Conservation (phyloP, 2,113 vertebrate species). For the Phainopepla nitens region DNA sequence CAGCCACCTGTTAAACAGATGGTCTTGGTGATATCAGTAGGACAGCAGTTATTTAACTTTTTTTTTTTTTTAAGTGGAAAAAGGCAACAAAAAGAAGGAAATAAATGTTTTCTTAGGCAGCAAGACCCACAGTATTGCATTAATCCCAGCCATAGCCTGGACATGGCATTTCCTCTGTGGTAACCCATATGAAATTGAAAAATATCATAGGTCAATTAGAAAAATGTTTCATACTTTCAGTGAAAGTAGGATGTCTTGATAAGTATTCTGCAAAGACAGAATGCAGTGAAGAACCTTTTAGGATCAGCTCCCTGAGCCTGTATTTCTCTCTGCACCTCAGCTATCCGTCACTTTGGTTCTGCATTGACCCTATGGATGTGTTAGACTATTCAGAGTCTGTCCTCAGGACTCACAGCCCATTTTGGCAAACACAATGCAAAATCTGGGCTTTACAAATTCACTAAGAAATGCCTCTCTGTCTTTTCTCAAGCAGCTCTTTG, state of each 20-base stretch:
- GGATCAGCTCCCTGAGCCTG: background rate
- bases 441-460: background rate
- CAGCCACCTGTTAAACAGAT: slow-evolving; percentile 7
- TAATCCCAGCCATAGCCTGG: background rate
- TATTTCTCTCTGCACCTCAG: background rate
- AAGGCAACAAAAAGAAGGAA: background rate
- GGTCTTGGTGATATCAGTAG: background rate
- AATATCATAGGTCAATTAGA: background rate
- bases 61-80: background rate
- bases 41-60: background rate
- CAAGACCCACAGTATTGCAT: background rate
- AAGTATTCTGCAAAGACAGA: background rate
- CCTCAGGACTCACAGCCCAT: background rate
- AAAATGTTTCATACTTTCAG: background rate
- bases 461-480: background rate
- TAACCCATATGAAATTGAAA: background rate
- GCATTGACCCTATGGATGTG: background rate
- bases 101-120: background rate
- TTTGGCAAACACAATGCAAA: background rate
- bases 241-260: background rate
- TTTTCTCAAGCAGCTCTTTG: background rate
- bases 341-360: background rate
- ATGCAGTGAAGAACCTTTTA: background rate
- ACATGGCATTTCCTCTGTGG: background rate
- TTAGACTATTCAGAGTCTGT: background rate